Percentiles rank a stretch among this genome's conserved stretches.
Evolutionary conservation across 2,888 invertebrate species (phyloP).

Genomic region (Lottia gigantea): DNA sequence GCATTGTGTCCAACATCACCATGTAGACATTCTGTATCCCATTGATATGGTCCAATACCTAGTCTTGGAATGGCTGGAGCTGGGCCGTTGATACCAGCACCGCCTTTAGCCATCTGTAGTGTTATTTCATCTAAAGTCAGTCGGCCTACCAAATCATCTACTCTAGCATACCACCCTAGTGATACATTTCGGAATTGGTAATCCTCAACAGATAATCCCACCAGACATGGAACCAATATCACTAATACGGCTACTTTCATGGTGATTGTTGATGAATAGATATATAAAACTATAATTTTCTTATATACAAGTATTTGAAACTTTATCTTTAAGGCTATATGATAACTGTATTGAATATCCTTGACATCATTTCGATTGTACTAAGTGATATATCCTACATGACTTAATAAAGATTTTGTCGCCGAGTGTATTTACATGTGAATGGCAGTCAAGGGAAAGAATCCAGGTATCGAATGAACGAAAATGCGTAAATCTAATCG

Average conservation of each 20-base stretch:
- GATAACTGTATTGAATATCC: too few species aligned
- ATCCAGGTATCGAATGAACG: too few species aligned
- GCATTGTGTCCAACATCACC: conserved; percentile 56
- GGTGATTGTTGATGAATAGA: not conserved
- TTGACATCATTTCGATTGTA: too few species aligned
- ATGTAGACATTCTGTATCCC: conserved; percentile 58
- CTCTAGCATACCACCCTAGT: conserved; percentile 52
- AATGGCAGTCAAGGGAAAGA: too few species aligned
- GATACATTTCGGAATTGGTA: conserved; percentile 54
- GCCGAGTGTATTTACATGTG: too few species aligned
- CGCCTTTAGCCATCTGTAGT: conserved; percentile 25
- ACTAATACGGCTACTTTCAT: not conserved
- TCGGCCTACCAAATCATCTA: conserved; percentile 52
- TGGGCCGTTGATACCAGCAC: conserved; percentile 36
- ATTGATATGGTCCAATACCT: conserved; percentile 52
- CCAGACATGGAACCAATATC: not conserved
- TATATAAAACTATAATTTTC: too few species aligned
- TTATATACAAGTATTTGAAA: too few species aligned
- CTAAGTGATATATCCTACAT: too few species aligned
- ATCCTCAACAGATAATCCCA: not conserved
- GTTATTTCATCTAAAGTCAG: conserved; percentile 36
- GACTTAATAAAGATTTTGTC: too few species aligned
- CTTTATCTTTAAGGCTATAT: too few species aligned
- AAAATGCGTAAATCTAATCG: too few species aligned
- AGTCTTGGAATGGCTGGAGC: conserved; percentile 53